A percentile compares a stretch with the other conserved stretches of the same genome.
These are phyloP conservation scores for Paradisaea rubra DNA, from an alignment of 2,113 vertebrate genomes.

Conservation along the genomic window DNA sequence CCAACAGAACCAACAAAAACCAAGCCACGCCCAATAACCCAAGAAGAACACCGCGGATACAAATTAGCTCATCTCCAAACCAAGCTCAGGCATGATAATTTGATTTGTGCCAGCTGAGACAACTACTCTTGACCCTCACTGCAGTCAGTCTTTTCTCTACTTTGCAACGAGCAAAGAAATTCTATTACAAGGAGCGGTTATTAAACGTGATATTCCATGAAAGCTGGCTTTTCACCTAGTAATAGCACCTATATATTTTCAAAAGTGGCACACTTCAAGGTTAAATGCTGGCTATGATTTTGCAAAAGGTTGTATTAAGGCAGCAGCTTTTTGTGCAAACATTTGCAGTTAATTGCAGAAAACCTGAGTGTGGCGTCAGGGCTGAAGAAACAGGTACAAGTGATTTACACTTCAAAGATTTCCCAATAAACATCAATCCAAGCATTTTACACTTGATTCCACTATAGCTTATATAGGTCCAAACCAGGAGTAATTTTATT, in stretches of 20 bases:
- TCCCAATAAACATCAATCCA: background rate
- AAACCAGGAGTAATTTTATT: background rate
- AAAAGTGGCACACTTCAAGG: conserved; percentile 3
- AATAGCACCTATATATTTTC: background rate
- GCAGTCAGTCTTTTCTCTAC: background rate
- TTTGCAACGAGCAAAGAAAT: background rate
- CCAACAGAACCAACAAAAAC: background rate
- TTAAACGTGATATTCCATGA: background rate
- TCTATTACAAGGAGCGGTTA: background rate
- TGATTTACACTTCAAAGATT: conserved; percentile 24
- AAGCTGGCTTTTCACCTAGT: background rate
- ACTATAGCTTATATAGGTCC: background rate
- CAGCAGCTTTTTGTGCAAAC: background rate
- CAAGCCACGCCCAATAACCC: background rate
- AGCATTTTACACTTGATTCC: background rate
- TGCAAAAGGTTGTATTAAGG: background rate
- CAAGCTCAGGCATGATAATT: background rate
- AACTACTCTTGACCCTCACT: background rate
- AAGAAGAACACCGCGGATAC: background rate
- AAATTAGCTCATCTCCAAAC: background rate
- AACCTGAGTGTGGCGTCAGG: background rate
- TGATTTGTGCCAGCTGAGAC: background rate
- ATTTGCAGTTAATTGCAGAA: conserved; percentile 15
- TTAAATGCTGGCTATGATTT: background rate
- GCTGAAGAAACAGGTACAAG: background rate